Percentiles rank a stretch among this genome's conserved stretches.
These are phyloP conservation scores for Poliocrania exsul DNA, from an alignment of 2,797 vertebrate species.

Conservation along the genomic window DNA sequence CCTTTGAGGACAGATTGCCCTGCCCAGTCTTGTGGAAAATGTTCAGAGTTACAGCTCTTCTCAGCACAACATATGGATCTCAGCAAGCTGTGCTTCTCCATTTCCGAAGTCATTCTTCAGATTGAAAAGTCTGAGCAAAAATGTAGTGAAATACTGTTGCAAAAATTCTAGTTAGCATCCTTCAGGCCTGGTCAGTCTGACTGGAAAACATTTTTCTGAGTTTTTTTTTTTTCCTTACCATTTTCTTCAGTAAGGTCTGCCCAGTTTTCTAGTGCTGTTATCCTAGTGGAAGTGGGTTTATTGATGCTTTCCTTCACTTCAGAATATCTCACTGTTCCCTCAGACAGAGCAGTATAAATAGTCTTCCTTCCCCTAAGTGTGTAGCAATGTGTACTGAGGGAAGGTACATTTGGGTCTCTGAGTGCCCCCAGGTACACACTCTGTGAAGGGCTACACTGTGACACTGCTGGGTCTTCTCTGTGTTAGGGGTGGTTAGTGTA, in stretches of 20 bases:
- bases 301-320: not conserved
- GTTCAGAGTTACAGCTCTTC: not conserved
- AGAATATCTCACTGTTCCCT: not conserved
- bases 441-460: not conserved
- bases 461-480: not conserved
- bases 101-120: not conserved
- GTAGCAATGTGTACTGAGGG: not conserved
- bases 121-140: not conserved
- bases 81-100: constrained; percentile 14
- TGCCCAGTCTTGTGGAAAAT: constrained; percentile 51
- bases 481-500: not conserved
- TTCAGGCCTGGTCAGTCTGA: not conserved
- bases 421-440: accelerated
- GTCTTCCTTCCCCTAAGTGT: not conserved
- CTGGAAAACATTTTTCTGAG: not conserved
- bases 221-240: not conserved
- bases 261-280: not conserved
- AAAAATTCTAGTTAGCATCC: not conserved
- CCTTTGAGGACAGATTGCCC: constrained; percentile 46
- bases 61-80: constrained; percentile 10
- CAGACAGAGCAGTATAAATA: not conserved
- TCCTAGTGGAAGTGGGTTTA: not conserved
- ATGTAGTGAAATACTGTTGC: not conserved
- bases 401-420: not conserved
- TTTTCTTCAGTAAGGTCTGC: not conserved